A percentile compares a stretch with the other conserved stretches of the same genome.
Evolutionary conservation across 1,140 invertebrate species (phyloP).

Genomic region (Anadara kagoshimensis): DNA sequence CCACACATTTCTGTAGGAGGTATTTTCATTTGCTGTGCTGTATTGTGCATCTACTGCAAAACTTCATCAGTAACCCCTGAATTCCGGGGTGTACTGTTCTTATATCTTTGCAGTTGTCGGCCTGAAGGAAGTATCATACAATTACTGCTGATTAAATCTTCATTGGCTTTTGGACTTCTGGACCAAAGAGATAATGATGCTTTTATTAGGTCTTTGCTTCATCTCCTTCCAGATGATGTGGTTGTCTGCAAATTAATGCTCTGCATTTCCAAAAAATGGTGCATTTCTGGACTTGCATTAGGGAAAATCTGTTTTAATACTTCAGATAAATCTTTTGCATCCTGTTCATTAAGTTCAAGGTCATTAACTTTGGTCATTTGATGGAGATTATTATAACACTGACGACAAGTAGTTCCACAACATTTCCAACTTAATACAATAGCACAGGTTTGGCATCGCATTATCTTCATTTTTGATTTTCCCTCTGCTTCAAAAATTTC

Average conservation of each 20-base stretch:
- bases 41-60: conserved; percentile 12
- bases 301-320: not conserved
- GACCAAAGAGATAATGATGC: conserved; percentile 16
- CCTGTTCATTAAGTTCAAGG: no score
- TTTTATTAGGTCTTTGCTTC: conserved; percentile 25
- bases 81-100: conserved; percentile 16
- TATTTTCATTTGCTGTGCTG: conserved; percentile 1
- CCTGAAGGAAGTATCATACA: conserved; percentile 21
- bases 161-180: conserved; percentile 16
- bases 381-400: no score
- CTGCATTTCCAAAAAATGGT: not conserved
- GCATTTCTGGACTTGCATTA: not conserved
- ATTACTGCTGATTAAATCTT: conserved; percentile 8
- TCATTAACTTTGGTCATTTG: no score
- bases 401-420: no score
- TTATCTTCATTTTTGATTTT: no score
- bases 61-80: conserved; percentile 11
- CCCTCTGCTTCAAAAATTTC: no score
- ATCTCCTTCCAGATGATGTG: not conserved
- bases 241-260: not conserved
- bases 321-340: no score
- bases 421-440: no score
- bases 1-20: conserved; percentile 15
- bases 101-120: conserved; percentile 9
- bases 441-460: no score